These are phyloP conservation scores for Cyclura pinguis DNA, from an alignment of 2,797 vertebrate genomes.

Conservation along the genomic window DNA sequence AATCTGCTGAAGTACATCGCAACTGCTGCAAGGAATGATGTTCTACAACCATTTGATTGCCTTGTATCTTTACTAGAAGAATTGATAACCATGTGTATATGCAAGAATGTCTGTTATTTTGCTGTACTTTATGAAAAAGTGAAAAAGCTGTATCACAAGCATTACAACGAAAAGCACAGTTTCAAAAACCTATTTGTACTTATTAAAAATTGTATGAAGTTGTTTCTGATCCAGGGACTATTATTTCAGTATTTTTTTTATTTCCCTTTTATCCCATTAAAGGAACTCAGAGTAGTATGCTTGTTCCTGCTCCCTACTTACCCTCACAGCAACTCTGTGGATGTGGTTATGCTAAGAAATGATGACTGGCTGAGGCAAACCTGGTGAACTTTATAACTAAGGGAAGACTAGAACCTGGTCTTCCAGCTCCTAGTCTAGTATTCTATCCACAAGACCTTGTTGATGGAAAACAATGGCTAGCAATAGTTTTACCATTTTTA, in stretches of 20 bases:
- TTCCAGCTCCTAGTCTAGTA: too few species aligned
- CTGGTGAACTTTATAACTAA: neutral
- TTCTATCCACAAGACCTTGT: too few species aligned
- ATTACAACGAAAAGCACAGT: neutral
- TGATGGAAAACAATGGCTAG: neutral
- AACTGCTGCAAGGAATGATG: neutral
- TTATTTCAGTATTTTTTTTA: neutral
- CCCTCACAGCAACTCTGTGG: neutral
- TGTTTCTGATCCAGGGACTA: neutral
- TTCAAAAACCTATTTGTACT: neutral
- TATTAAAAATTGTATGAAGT: neutral
- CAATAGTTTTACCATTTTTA: neutral
- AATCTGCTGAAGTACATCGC: neutral
- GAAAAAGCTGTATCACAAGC: neutral
- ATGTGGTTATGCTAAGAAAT: neutral
- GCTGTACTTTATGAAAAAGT: neutral
- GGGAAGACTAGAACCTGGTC: neutral
- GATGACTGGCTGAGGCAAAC: neutral
- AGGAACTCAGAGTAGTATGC: neutral
- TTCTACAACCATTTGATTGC: neutral
- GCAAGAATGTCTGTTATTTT: neutral
- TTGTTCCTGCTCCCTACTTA: neutral
- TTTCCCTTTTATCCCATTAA: neutral
- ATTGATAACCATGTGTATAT: neutral
- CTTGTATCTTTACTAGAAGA: neutral